A percentile compares a stretch with the other conserved stretches of the same genome.
phyloP scores from a whole-genome alignment of 2,888 invertebrate species.

The Doris montereyensis region DNA sequence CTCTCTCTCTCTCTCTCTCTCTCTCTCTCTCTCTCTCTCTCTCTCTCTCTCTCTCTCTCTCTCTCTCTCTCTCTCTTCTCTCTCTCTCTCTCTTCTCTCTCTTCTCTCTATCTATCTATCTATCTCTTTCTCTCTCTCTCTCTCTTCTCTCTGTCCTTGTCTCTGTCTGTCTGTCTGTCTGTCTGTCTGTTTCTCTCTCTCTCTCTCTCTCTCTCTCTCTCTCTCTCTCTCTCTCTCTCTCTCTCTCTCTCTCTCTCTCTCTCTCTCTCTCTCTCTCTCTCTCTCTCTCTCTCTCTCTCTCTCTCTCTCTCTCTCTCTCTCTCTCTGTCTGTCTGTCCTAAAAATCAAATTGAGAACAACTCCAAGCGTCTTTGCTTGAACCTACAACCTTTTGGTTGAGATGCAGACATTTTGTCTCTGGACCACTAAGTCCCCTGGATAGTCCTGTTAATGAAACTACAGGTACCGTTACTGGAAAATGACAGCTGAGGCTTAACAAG shows the following conservation, averaged over 20 bases:
- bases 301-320: not conserved
- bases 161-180: constrained; percentile 6
- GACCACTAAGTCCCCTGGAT: too few relatives aligned
- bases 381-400: too few relatives aligned
- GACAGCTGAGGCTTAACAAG: too few relatives aligned
- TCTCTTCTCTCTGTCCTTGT: not conserved
- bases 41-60: not conserved
- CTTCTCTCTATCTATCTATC: too few relatives aligned
- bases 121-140: constrained; percentile 13
- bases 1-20: not conserved
- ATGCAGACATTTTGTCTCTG: too few relatives aligned
- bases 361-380: not conserved
- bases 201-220: constrained; percentile 17
- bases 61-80: not conserved
- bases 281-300: not conserved
- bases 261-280: constrained; percentile 6
- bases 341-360: not conserved
- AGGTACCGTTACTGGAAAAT: too few relatives aligned
- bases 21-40: not conserved
- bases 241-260: not conserved
- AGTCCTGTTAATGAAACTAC: too few relatives aligned
- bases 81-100: not conserved
- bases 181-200: not conserved
- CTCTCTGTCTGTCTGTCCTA: not conserved
- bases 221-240: constrained; percentile 1